phyloP scores from a whole-genome alignment of 2,113 vertebrate genomes.

The Spheniscus mendiculus region DNA sequence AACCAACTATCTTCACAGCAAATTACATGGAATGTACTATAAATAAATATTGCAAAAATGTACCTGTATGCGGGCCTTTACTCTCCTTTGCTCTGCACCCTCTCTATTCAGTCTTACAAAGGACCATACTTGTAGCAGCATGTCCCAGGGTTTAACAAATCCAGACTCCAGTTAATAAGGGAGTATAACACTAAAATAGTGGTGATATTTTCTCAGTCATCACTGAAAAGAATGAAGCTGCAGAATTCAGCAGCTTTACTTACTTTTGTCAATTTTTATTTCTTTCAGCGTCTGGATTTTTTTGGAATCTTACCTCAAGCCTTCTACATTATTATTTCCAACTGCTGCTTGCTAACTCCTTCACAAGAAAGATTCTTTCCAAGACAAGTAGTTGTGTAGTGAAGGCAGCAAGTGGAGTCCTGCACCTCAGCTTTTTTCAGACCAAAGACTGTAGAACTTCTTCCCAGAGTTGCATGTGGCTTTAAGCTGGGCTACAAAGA shows the following conservation, averaged over 20 bases:
- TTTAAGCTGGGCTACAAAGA: neutral
- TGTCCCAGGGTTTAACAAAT: neutral
- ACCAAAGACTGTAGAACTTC: neutral
- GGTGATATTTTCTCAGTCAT: neutral
- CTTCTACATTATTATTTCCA: neutral
- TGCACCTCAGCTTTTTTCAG: neutral
- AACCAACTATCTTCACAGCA: neutral
- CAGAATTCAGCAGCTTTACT: neutral
- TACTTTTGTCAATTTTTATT: neutral
- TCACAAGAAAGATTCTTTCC: neutral
- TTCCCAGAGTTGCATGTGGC: neutral
- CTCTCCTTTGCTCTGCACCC: neutral
- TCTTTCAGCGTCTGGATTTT: neutral
- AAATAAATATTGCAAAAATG: neutral
- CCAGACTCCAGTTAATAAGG: neutral
- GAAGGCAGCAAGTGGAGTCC: accelerated
- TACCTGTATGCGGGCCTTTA: neutral
- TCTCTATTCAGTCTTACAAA: neutral
- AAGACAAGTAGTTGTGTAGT: neutral
- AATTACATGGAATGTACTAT: neutral
- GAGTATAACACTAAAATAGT: neutral
- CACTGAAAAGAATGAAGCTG: neutral
- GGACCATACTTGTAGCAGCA: neutral
- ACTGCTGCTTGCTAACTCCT: neutral
- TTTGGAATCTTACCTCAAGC: neutral